Base-by-base conservation (phyloP, 2,113 vertebrate species). In the Perccottus glenii region DNA sequence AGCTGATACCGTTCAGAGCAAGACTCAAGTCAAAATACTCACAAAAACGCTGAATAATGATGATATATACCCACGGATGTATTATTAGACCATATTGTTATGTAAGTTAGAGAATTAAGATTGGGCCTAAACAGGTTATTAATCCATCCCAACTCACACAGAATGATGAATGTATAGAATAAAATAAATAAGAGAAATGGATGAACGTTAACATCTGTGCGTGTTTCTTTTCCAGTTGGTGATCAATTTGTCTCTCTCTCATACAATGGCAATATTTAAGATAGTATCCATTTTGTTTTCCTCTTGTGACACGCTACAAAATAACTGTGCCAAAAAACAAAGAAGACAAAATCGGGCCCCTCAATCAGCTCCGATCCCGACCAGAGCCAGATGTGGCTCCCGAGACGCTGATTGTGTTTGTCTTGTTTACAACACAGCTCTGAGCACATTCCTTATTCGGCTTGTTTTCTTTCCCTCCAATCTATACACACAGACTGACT, bases 371-470 rank as follows among this genome's bases (percentile, higher is more conserved):
- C 32, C 73, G 48, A 7, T 50, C 64, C 67, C 75, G 73, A 87
- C 64, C 57, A 80, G 79, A 87, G 80, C 86, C 90, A 91, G 90
- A 90, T 89, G 90, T 87, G 79, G 60, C 74, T 88, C 83, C 73
- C n/a, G 50, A 77, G 86, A 87, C 79, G 66, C 67, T 89, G 84
- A 90, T 90, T 89, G 73, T 87, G 90, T 90, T 89, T 89, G 79
- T 84, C 83, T 88, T 88, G 85, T 88, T 90, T 90, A 84, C 78
- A 87, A 84, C 51, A 42, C 83, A 77, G 68, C 77, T 73, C 68
- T 74, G 79, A 81, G 78, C 77, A 78, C 71, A 88, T 77, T 85
- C 67, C 62, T 81, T 19, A 43, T 67, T 80, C 77, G 78, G 44
- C 35, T 58, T 38, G 48, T 53, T 51, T 38, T 57, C 27, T 53